A percentile compares a stretch with the other conserved stretches of the same genome.
phyloP scores from a whole-genome alignment of 23 tunicate genomes.

The Aplidium turbinatum region DNA sequence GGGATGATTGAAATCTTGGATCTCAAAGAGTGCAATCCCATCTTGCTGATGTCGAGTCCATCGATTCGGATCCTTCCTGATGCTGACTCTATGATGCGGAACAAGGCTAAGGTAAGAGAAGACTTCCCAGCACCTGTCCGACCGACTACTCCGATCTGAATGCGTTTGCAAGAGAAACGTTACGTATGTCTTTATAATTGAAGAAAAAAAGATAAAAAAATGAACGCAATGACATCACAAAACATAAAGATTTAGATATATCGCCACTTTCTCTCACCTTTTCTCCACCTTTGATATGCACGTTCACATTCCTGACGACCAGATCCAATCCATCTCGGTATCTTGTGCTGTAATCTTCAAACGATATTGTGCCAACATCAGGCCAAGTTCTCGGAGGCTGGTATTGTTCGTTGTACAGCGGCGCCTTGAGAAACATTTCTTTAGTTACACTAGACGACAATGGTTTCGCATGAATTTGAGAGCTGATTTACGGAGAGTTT shows the following conservation, averaged over 20 bases:
- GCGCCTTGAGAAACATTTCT: slow-evolving; percentile 33
- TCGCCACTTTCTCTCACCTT: slow-evolving; percentile 35
- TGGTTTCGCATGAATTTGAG: too few relatives aligned
- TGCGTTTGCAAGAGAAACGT: not conserved
- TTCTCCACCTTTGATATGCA: slow-evolving; percentile 53
- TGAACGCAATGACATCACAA: too few relatives aligned
- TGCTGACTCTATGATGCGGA: slow-evolving; percentile 81
- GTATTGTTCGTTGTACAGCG: slow-evolving; percentile 1
- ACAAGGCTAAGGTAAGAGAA: slow-evolving; percentile 66
- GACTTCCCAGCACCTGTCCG: slow-evolving; percentile 77
- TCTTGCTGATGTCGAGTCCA: slow-evolving; percentile 22
- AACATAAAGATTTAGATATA: too few relatives aligned
- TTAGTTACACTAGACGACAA: too few relatives aligned
- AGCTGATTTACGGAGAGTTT: too few relatives aligned
- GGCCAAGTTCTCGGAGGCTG: slow-evolving; percentile 55
- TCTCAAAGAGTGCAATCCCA: slow-evolving; percentile 64
- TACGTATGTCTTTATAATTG: too few relatives aligned
- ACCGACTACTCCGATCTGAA: slow-evolving; percentile 63
- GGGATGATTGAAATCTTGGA: slow-evolving; percentile 76
- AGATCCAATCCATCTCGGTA: slow-evolving; percentile 44
- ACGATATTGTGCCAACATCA: slow-evolving; percentile 33
- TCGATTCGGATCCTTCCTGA: slow-evolving; percentile 56
- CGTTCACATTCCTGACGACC: slow-evolving; percentile 37
- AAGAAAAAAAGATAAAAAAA: too few relatives aligned
- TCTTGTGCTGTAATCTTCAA: slow-evolving; percentile 53